phyloP scores from a whole-genome alignment of 2,113 vertebrate species.

The Bungarus multicinctus region DNA sequence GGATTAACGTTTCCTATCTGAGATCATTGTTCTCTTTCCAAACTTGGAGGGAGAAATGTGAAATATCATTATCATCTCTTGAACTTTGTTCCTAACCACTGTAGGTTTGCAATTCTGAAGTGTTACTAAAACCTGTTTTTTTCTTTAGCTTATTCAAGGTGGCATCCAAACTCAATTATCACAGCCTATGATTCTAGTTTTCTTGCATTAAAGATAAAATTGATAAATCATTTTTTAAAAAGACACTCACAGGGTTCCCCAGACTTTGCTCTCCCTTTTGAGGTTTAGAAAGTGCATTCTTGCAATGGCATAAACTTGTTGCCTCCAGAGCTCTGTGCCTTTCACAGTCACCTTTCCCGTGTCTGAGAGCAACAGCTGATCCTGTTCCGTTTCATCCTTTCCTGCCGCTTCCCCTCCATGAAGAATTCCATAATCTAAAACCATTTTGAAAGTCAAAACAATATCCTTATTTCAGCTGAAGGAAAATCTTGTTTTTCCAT shows the following conservation, averaged over 20 bases:
- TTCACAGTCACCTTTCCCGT: slow-evolving; percentile 39
- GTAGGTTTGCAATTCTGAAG: background rate
- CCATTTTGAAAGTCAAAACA: background rate
- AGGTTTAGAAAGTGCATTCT: slow-evolving; percentile 85
- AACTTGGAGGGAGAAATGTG: background rate
- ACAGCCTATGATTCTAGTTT: background rate
- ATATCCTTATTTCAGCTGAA: background rate
- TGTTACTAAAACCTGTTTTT: background rate
- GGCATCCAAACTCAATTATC: background rate
- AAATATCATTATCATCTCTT: background rate
- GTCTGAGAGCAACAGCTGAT: slow-evolving; percentile 58
- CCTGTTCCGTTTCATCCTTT: slow-evolving; percentile 69
- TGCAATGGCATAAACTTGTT: slow-evolving; percentile 80
- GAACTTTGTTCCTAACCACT: background rate
- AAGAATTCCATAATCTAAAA: slow-evolving; percentile 72
- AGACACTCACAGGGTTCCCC: slow-evolving; percentile 60
- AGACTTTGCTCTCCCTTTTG: slow-evolving; percentile 72
- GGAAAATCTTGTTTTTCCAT: background rate
- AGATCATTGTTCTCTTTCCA: background rate
- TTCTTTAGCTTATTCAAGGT: background rate
- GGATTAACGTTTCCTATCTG: background rate
- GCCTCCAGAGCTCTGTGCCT: slow-evolving; percentile 79
- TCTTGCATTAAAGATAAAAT: background rate
- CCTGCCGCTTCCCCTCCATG: slow-evolving; percentile 64
- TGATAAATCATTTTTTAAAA: background rate